These are phyloP conservation scores for Drosophila funebris DNA, from an alignment of 1,140 invertebrate species.

Conservation along the genomic window DNA sequence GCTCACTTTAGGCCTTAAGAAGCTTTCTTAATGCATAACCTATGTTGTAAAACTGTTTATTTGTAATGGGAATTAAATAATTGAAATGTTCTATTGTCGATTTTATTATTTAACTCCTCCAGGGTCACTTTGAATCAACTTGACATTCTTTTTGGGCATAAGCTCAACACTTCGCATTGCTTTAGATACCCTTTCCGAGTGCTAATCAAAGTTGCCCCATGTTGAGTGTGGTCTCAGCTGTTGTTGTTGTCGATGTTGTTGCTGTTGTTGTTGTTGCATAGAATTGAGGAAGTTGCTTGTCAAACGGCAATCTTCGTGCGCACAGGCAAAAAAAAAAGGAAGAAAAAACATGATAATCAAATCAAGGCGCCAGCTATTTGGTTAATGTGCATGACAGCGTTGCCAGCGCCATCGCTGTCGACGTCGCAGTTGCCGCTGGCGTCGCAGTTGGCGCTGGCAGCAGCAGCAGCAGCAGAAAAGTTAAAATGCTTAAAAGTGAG, in stretches of 20 bases:
- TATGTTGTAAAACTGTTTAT: no score
- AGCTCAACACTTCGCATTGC: neutral
- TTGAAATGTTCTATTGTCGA: no score
- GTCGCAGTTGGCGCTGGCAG: constrained; percentile 5
- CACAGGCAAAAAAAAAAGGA: constrained; percentile 2
- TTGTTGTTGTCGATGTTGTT: constrained; percentile 6
- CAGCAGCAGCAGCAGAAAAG: constrained; percentile 17
- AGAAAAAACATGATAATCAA: constrained; percentile 72
- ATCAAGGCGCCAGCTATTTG: constrained; percentile 81
- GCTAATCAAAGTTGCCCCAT: constrained; percentile 28
- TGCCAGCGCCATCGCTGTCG: constrained; percentile 17
- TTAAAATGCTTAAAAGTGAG: constrained; percentile 69
- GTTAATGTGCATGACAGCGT: constrained; percentile 78
- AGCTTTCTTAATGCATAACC: no score
- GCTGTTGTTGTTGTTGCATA: constrained; percentile 12
- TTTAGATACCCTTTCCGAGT: constrained; percentile 16
- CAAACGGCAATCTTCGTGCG: constrained; percentile 59
- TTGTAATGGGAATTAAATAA: no score
- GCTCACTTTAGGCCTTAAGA: neutral
- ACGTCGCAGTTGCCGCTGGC: neutral
- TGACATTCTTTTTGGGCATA: neutral
- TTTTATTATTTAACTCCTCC: neutral
- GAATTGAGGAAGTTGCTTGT: constrained; percentile 71
- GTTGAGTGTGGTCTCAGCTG: constrained; percentile 18
- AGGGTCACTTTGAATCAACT: neutral